Conservation (phyloP, 1,140 invertebrate genomes). For the Scylla paramamosain region DNA sequence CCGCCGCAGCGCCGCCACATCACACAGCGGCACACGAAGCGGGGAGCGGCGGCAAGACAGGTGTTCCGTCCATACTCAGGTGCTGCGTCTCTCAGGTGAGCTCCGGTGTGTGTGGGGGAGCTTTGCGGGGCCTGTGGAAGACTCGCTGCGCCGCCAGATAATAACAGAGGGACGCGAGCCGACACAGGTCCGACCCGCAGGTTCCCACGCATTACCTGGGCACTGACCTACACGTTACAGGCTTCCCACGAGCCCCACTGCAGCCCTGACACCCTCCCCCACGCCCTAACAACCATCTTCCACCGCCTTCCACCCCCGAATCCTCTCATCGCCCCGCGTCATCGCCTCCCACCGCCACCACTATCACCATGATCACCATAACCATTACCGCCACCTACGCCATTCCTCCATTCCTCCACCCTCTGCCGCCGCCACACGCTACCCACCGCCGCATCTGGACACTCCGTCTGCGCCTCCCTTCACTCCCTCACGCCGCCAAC, state of each 20-base stretch:
- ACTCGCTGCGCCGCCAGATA: neutral
- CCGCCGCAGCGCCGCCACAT: neutral
- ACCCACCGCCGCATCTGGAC: neutral
- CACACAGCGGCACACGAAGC: neutral
- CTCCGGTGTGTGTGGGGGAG: neutral
- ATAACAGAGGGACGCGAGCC: neutral
- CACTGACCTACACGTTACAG: slow-evolving; percentile 66
- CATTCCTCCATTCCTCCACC: neutral
- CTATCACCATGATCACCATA: neutral
- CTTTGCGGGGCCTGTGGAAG: neutral
- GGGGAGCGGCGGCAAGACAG: neutral
- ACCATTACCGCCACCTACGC: neutral
- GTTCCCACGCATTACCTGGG: slow-evolving; percentile 72
- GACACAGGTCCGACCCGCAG: neutral
- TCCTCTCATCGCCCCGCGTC: neutral
- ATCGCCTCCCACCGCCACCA: neutral
- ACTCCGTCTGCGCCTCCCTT: neutral
- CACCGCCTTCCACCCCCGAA: neutral
- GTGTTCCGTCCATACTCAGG: neutral
- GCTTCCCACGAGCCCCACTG: slow-evolving; percentile 52
- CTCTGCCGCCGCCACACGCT: neutral
- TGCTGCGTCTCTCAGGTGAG: neutral
- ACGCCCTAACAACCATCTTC: neutral
- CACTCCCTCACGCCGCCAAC: slow-evolving; percentile 24
- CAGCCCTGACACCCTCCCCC: neutral